Conservation (phyloP, 2,113 vertebrate species). For the Nipponia nippon region DNA sequence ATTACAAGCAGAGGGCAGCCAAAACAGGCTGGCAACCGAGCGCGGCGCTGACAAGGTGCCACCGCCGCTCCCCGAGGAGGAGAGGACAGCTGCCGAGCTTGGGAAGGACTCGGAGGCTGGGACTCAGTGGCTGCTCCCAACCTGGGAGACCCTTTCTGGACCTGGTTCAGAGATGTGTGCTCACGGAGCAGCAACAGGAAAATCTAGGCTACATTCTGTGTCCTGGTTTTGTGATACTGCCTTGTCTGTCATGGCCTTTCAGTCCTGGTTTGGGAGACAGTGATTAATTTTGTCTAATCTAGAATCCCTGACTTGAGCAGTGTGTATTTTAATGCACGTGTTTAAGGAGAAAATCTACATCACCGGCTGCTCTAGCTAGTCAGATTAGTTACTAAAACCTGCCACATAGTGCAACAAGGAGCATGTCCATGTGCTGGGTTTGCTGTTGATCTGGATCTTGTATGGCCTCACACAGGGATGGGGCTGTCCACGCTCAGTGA, state of each 20-base stretch:
- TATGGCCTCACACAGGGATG: background rate
- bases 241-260: background rate
- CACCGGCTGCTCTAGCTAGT: background rate
- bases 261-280: background rate
- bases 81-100: background rate
- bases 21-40: background rate
- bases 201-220: fast-evolving
- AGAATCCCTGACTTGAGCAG: background rate
- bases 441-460: background rate
- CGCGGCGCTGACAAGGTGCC: background rate
- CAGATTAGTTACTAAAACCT: background rate
- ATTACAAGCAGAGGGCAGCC: conserved; percentile 61
- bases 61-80: background rate
- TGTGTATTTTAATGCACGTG: background rate
- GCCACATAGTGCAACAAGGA: background rate
- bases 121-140: background rate
- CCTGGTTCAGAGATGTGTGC: background rate
- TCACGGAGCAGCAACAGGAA: background rate
- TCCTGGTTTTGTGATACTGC: background rate
- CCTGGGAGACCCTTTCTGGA: background rate
- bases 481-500: background rate
- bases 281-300: background rate
- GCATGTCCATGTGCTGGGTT: background rate
- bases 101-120: background rate
- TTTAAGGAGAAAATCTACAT: background rate